Conservation (phyloP, 2,113 vertebrate genomes). For the Aviceda subcristata region DNA sequence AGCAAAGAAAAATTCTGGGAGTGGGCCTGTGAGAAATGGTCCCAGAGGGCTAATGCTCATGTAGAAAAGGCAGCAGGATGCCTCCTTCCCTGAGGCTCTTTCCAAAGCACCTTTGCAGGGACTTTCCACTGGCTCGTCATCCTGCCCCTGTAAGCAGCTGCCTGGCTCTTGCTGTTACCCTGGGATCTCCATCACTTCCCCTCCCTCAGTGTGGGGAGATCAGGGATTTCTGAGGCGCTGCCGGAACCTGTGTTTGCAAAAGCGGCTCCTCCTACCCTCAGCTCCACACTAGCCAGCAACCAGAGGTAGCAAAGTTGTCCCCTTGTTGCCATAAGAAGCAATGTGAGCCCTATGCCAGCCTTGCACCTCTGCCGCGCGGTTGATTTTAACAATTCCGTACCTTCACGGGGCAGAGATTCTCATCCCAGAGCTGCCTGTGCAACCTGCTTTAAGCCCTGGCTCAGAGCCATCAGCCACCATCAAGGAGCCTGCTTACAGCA, state of each 20-base stretch:
- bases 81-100: neutral
- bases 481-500: neutral
- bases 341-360: neutral
- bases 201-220: neutral
- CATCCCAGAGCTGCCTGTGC: neutral
- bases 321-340: neutral
- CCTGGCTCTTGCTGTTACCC: neutral
- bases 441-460: neutral
- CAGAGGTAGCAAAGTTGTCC: neutral
- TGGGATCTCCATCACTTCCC: neutral
- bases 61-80: neutral
- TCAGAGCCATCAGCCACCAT: neutral
- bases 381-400: neutral
- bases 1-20: neutral
- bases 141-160: neutral
- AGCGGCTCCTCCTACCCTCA: neutral
- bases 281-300: neutral
- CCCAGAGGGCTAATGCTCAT: neutral
- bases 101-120: neutral
- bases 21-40: neutral
- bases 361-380: neutral
- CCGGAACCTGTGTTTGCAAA: neutral
- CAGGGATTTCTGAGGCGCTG: neutral
- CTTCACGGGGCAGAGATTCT: fast-evolving
- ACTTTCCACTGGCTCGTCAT: neutral